Base-by-base conservation (phyloP, 2,888 invertebrate species). In the Himalopsyche kuldschensis region DNA sequence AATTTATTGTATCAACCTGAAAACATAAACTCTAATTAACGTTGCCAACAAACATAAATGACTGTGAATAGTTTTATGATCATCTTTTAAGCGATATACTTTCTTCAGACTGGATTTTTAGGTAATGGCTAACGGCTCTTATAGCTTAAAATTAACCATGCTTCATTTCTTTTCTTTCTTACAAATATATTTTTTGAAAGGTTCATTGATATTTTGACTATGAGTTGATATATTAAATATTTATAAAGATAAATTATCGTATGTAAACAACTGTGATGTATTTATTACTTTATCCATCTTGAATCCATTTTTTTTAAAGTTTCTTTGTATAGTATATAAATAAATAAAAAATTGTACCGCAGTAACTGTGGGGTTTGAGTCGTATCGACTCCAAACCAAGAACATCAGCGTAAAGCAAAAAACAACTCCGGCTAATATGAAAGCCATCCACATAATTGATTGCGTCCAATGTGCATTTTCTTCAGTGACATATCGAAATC, bases 1-100 rank as follows among this genome's bases (percentile, higher is more conserved):
- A 88, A 85, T 91, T 90, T n/a, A 90, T 91, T 2, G 90, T 88
- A 80, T 90, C 89, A 31, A 88, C 87, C 86, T 85, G 47, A n/a
- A 85, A 80, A 31, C 1, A 55, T 3, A 5, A 2, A 41, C 11
- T 41, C 2, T 47, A 32, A 27, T 35, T n/a, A 55, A 55, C 31
- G 15, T 32, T 10, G 17, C 17, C 15, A 31, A 30, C 69, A 27
- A 15, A 17, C 11, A 15, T 69, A 20, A n/a, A 4, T 20, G 10
- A 55, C 24, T 55, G 6, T 1, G 5, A 32, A 32, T 55, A 24
- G 55, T 55, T 20, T 4, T 20, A 2, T 20, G 20, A 55, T 55
- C 2, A 55, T 2, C 4, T 8, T n/a, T 20, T 6, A 24, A n/a
- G n/a, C n/a, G n/a, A n/a, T 55, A 55, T 6, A 8, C 24, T 20